Conservation (phyloP, 2,888 invertebrate genomes). For the Chaitophorus viminalis region DNA sequence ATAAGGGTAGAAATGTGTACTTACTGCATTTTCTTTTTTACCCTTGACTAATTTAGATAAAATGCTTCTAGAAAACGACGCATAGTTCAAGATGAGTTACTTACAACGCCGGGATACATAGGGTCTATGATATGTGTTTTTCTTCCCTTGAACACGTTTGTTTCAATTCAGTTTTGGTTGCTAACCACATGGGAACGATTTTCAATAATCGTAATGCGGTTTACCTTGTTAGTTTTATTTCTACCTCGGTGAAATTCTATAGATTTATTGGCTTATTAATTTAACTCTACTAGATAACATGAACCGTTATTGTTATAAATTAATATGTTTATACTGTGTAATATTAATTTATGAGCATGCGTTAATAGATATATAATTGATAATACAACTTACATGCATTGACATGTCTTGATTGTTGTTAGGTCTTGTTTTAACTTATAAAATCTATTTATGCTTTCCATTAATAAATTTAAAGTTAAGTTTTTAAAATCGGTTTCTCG, state of each 20-base stretch:
- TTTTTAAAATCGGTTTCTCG: too few species aligned
- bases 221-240: slow-evolving; percentile 41
- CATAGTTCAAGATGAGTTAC: slow-evolving; percentile 25
- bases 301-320: slow-evolving; percentile 1
- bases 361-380: not conserved
- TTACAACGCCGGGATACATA: not conserved
- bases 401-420: not conserved
- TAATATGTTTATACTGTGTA: too few species aligned
- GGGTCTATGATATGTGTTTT: slow-evolving; percentile 11
- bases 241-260: not conserved
- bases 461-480: too few species aligned
- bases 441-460: too few species aligned
- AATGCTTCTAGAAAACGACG: slow-evolving; percentile 12
- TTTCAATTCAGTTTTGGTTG: slow-evolving; percentile 60
- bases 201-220: slow-evolving; percentile 56
- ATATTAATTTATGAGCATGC: too few species aligned
- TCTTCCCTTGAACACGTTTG: slow-evolving; percentile 48
- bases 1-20: slow-evolving; percentile 18
- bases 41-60: slow-evolving; percentile 58
- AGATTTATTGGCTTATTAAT: slow-evolving; percentile 46
- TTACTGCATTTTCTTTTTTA: slow-evolving; percentile 39
- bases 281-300: slow-evolving; percentile 2
- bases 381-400: slow-evolving; percentile 11
- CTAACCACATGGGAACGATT: slow-evolving; percentile 54
- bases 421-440: too few species aligned